Percentiles rank a stretch among this genome's conserved stretches.
Evolutionary conservation across 2,888 invertebrate genomes (phyloP).

Genomic region (Polydrusus cervinus): DNA sequence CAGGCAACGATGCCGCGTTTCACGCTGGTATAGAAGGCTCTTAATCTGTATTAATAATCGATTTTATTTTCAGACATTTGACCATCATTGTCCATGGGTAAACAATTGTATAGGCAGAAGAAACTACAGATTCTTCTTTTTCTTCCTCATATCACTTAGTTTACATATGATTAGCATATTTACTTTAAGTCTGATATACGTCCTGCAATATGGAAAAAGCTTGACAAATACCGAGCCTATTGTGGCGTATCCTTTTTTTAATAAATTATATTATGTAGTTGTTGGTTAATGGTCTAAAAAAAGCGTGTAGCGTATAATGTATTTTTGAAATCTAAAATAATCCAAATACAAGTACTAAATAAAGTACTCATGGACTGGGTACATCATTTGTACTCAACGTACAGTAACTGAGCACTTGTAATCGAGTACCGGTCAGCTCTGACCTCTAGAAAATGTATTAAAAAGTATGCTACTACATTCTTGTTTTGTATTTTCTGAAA

Average conservation of each 20-base stretch:
- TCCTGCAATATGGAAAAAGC: conserved; percentile 88
- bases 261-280: conserved; percentile 14
- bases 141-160: conserved; percentile 96
- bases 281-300: background rate
- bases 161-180: conserved; percentile 99
- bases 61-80: conserved; percentile 89
- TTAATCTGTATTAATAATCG: background rate
- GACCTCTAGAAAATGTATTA: too few species aligned
- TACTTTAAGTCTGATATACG: conserved; percentile 92
- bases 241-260: conserved; percentile 87
- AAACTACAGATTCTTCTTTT: conserved; percentile 99
- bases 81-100: conserved; percentile 99
- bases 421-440: too few species aligned
- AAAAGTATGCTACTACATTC: too few species aligned
- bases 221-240: conserved; percentile 88
- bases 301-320: background rate
- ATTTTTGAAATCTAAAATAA: too few species aligned
- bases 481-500: too few species aligned
- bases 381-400: too few species aligned
- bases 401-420: too few species aligned
- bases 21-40: too few species aligned
- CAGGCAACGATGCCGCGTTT: too few species aligned
- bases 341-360: too few species aligned
- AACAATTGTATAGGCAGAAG: conserved; percentile 97
- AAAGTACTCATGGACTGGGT: too few species aligned